A percentile compares a stretch with the other conserved stretches of the same genome.
These are phyloP conservation scores for Cyprinodon tularosa DNA, from an alignment of 2,113 vertebrate species.

Conservation along the genomic window DNA sequence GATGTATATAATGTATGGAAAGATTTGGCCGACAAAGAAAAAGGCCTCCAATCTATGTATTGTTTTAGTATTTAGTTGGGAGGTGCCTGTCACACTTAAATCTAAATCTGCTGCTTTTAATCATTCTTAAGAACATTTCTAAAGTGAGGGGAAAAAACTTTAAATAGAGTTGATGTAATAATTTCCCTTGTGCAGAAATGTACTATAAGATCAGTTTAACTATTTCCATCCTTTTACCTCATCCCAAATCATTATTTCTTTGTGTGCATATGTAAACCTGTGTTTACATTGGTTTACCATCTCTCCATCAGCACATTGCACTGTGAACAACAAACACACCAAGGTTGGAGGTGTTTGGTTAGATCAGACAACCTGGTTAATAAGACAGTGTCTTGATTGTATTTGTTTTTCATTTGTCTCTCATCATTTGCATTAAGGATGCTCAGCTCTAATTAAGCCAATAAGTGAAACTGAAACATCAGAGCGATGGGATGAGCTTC, in stretches of 20 bases:
- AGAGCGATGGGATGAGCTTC: conserved; percentile 64
- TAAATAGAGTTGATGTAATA: neutral
- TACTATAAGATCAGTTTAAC: neutral
- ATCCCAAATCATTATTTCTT: conserved; percentile 48
- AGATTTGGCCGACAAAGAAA: no score
- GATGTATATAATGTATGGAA: no score
- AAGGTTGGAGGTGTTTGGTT: conserved; percentile 22
- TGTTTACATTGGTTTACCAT: conserved; percentile 54
- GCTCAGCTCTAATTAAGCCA: conserved; percentile 75
- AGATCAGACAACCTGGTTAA: conserved; percentile 72
- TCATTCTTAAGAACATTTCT: neutral
- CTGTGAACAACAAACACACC: conserved; percentile 54
- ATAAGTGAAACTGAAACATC: conserved; percentile 75
- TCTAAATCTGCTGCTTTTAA: neutral
- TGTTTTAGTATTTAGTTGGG: no score
- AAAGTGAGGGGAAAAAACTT: neutral
- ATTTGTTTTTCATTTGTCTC: conserved; percentile 79
- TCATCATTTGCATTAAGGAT: conserved; percentile 68
- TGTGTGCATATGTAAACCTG: conserved; percentile 71
- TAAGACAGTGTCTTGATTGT: conserved; percentile 76
- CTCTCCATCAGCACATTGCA: conserved; percentile 48
- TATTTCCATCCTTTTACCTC: conserved; percentile 26
- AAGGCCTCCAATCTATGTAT: no score
- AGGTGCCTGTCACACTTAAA: neutral
- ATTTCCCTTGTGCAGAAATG: neutral